Conservation (phyloP, 2,888 invertebrate genomes). For the Clusia tigrina region DNA sequence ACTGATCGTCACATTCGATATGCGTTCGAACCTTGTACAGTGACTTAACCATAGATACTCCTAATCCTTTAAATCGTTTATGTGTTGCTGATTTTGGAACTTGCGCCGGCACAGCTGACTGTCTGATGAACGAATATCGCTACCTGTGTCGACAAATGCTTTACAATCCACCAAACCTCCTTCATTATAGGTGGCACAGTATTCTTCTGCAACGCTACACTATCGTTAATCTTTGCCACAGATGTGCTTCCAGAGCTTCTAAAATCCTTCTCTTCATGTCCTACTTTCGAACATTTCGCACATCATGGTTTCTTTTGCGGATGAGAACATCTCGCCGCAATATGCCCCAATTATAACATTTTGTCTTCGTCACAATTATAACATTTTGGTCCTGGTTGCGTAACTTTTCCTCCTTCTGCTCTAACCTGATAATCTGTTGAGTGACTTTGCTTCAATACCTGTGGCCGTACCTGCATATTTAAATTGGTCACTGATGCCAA, state of each 20-base stretch:
- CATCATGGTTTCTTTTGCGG: not conserved
- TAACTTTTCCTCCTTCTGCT: not conserved
- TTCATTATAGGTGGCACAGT: slow-evolving; percentile 16
- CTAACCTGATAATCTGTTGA: not conserved
- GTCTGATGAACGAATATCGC: slow-evolving; percentile 21
- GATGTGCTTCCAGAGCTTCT: not conserved
- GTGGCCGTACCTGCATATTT: not conserved
- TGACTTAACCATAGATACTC: slow-evolving; percentile 27
- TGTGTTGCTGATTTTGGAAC: not conserved
- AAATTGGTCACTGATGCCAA: not conserved
- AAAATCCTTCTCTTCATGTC: not conserved
- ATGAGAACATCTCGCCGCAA: not conserved
- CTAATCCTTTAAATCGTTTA: slow-evolving; percentile 31
- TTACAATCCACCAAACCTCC: slow-evolving; percentile 17
- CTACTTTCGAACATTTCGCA: not conserved
- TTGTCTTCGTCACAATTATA: not conserved
- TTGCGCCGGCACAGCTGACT: slow-evolving; percentile 12
- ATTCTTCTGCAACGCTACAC: not conserved
- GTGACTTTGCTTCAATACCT: too few species aligned
- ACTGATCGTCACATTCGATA: slow-evolving; percentile 20
- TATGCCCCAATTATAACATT: too few species aligned
- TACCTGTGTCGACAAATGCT: slow-evolving; percentile 30
- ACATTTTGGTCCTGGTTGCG: not conserved
- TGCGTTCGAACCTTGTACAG: slow-evolving; percentile 19
- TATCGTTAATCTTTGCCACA: too few species aligned